Base-by-base conservation (phyloP, 2,113 vertebrate species). In the Psephotus haematonotus region DNA sequence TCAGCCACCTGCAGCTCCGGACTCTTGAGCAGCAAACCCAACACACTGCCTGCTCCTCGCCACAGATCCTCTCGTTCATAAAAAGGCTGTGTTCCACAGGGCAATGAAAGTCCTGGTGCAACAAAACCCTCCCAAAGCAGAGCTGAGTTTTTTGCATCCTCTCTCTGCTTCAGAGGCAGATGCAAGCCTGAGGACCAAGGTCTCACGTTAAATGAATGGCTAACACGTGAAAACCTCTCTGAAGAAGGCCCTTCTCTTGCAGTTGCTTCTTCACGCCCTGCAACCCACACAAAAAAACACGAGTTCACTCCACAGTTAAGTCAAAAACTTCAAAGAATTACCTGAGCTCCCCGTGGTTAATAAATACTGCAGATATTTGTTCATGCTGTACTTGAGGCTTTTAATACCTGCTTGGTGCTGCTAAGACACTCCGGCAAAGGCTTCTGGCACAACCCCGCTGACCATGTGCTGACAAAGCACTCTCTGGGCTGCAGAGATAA, bases 281-380 rank as follows among this genome's bases (percentile, higher is more conserved):
- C 67, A 25, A 13, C 39, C 50, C 72, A 8, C 50, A 11, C 47
- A n/a, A 44, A 46, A 46, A 53, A 67, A 10, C 72, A 31, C 39
- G 5, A 82, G 24, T 17, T 43, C 62, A 2, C 37, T 46, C 20
- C 50, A 7, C 68, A 59, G 53, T 13, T 13, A 67, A 53, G 47
- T 7, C 75, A 24, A 59, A 50, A 82, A 33, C 88, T 69, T 68
- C 90, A 9, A 68, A 75, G 77, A 63, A 43, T 97, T 97, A 97
- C 97, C 97, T 97, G 97, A 82, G 86, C 27, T 93, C 49, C 91
- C 92, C 13, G 71, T 3, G 9, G 53, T 89, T 59, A 95, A 6
- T 13, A 97, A 87, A 43, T 57, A 94, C 14, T 86, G 90, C 81
- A 97, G 93, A 2, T 97, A 97, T 6, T 97, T 97, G 96, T 97